Evolutionary conservation across 2,888 invertebrate genomes (phyloP).

Genomic region (Napeogenes inachia): DNA sequence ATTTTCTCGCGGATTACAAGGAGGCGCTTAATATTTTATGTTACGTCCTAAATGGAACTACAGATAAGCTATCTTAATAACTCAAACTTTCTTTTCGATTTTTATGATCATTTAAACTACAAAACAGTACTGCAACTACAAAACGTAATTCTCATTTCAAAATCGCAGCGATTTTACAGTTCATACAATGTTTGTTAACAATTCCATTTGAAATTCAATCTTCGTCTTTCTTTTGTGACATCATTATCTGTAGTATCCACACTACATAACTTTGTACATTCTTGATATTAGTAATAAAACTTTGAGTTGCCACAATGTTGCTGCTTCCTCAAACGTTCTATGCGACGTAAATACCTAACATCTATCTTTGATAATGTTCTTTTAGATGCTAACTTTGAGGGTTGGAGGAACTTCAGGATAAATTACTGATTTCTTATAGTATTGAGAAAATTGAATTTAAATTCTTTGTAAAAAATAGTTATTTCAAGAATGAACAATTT

Average conservation of each 20-base stretch:
- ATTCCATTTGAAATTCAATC: conserved; percentile 1
- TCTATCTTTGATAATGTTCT: conserved; percentile 50
- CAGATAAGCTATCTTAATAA: neutral
- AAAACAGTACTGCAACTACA: no score
- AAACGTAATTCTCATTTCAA: no score
- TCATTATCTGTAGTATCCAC: neutral
- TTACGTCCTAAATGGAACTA: conserved; percentile 5
- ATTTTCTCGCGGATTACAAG: conserved; percentile 21
- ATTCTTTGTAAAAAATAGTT: no score
- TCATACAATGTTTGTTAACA: no score
- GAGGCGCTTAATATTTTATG: conserved; percentile 21
- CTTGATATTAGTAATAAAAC: conserved; percentile 65
- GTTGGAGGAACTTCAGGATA: neutral
- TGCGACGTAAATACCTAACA: conserved; percentile 56
- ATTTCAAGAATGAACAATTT: no score
- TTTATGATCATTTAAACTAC: neutral
- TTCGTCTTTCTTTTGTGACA: neutral
- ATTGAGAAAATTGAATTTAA: no score
- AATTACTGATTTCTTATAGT: no score
- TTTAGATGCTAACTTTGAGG: conserved; percentile 5
- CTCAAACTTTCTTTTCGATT: neutral
- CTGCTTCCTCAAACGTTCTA: conserved; percentile 54
- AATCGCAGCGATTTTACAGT: no score
- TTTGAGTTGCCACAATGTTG: conserved; percentile 57
- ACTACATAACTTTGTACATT: conserved; percentile 52